Evolutionary conservation across 2,113 vertebrate genomes (phyloP).

Genomic region (Percopsis transmontana): DNA sequence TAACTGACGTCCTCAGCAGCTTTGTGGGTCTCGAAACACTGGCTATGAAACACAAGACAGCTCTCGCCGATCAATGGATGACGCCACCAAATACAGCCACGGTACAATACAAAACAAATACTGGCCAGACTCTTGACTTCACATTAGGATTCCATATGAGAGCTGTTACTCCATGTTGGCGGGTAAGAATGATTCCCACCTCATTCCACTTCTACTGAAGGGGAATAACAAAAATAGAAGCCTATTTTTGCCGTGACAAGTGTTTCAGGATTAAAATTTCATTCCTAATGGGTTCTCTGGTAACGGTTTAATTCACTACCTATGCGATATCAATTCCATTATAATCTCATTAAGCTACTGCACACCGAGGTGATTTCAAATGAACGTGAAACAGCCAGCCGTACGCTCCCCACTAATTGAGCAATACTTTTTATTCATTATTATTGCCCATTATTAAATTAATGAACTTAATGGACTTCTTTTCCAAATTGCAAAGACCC

Average conservation of each 20-base stretch:
- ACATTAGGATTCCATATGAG: not conserved
- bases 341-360: slow-evolving; percentile 77
- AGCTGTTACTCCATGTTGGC: slow-evolving; percentile 30
- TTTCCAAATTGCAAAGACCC: slow-evolving; percentile 71
- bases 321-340: slow-evolving; percentile 75
- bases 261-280: slow-evolving; percentile 68
- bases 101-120: slow-evolving; percentile 54
- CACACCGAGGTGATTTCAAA: slow-evolving; percentile 71
- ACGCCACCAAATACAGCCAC: slow-evolving; percentile 41
- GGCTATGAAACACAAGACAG: slow-evolving; percentile 56
- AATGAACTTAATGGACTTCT: slow-evolving; percentile 79
- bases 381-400: slow-evolving; percentile 69
- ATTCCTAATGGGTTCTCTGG: slow-evolving; percentile 69
- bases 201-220: slow-evolving; percentile 26
- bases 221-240: slow-evolving; percentile 63
- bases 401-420: slow-evolving; percentile 71
- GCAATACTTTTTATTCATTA: slow-evolving; percentile 78
- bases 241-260: slow-evolving; percentile 68
- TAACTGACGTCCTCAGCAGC: slow-evolving; percentile 72
- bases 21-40: slow-evolving; percentile 53
- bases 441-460: slow-evolving; percentile 80
- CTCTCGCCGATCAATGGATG: slow-evolving; percentile 34
- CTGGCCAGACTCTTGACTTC: slow-evolving; percentile 5
- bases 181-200: slow-evolving; percentile 19
- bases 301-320: slow-evolving; percentile 77